A percentile compares a stretch with the other conserved stretches of the same genome.
Evolutionary conservation across 2,113 vertebrate genomes (phyloP).

Genomic region (Neopipo cinnamomea): DNA sequence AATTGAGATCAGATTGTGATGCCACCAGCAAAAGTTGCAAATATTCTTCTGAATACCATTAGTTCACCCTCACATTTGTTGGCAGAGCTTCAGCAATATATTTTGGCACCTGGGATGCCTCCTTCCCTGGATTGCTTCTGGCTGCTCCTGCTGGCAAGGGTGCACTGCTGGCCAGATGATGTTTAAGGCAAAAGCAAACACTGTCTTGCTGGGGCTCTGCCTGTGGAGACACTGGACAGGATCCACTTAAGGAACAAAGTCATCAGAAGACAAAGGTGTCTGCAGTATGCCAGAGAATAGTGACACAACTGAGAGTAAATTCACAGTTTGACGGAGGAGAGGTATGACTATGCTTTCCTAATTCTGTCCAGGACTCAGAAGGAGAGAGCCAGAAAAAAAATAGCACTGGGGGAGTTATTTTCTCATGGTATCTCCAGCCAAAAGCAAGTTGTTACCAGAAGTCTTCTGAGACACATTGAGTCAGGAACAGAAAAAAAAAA

Average conservation of each 20-base stretch:
- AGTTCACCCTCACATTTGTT: neutral
- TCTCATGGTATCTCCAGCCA: slow-evolving; percentile 63
- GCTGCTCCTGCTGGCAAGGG: neutral
- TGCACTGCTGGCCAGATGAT: accelerated
- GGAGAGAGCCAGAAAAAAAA: slow-evolving; percentile 1
- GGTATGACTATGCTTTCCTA: slow-evolving; percentile 22
- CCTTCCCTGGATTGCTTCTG: neutral
- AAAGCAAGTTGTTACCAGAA: slow-evolving; percentile 64
- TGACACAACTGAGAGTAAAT: neutral
- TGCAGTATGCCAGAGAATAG: neutral
- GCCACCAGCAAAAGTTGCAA: slow-evolving; percentile 12
- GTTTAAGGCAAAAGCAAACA: neutral
- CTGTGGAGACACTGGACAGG: neutral
- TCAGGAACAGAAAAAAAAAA: neutral
- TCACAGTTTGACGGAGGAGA: neutral
- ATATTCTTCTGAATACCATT: neutral
- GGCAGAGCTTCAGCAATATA: neutral
- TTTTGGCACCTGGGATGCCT: slow-evolving; percentile 14
- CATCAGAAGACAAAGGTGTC: neutral
- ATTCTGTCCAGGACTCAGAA: slow-evolving; percentile 21
- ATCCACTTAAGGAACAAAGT: neutral
- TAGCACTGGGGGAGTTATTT: slow-evolving; percentile 40
- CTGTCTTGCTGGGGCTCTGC: neutral
- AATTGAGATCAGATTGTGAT: slow-evolving; percentile 28
- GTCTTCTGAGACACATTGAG: slow-evolving; percentile 52